Evolutionary conservation across 2,888 invertebrate genomes (phyloP).

Genomic region (Tyria jacobaeae): DNA sequence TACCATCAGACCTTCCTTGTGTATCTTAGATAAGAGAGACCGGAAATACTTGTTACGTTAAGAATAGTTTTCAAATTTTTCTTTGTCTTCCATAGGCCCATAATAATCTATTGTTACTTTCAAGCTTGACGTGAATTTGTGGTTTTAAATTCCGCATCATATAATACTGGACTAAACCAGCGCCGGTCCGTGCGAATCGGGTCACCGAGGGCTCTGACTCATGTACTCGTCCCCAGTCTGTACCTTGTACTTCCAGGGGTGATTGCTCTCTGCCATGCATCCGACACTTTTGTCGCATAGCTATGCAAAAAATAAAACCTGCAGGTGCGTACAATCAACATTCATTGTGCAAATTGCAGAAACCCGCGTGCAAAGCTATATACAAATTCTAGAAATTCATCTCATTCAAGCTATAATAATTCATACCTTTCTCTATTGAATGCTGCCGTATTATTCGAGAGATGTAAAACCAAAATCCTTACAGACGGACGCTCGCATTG

Average conservation of each 20-base stretch:
- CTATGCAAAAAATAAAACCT: conserved; percentile 45
- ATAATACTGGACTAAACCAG: conserved; percentile 51
- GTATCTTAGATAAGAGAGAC: background rate
- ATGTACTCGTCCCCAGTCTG: conserved; percentile 44
- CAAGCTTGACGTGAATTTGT: background rate
- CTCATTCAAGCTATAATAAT: conserved; percentile 54
- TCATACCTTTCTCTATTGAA: conserved; percentile 50
- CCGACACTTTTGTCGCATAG: conserved; percentile 42
- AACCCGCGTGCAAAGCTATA: conserved; percentile 43
- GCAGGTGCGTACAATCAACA: conserved; percentile 54
- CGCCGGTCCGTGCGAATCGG: conserved; percentile 72
- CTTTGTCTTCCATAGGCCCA: no score
- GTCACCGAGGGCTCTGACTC: conserved; percentile 68
- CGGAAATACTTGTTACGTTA: background rate
- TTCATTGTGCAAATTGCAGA: conserved; percentile 63
- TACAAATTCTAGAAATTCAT: conserved; percentile 54
- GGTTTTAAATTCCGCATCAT: conserved; percentile 55
- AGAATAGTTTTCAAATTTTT: no score
- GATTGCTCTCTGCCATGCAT: conserved; percentile 47
- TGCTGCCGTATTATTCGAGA: conserved; percentile 55
- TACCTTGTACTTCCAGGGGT: conserved; percentile 48
- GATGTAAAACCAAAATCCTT: conserved; percentile 63
- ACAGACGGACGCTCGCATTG: conserved; percentile 64
- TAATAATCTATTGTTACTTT: background rate
- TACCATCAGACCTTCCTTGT: background rate